Evolutionary conservation across 2,113 vertebrate genomes (phyloP).

Genomic region (Xenopus laevis): DNA sequence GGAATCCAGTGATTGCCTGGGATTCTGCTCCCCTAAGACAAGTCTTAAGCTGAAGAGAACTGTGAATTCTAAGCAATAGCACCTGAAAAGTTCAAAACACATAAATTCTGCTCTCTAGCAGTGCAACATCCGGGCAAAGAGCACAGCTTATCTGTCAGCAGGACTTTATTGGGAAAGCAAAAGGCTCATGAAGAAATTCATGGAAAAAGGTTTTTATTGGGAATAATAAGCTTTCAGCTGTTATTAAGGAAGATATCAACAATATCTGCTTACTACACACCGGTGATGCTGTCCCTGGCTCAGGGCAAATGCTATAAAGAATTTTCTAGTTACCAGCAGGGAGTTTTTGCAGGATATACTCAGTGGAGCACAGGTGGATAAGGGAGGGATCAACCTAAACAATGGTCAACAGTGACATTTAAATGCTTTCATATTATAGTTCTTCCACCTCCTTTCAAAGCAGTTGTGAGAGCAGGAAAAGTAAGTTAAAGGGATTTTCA

Average conservation of each 20-base stretch:
- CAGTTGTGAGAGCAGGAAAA: too few relatives aligned
- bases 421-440: too few relatives aligned
- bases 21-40: neutral
- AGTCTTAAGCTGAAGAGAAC: neutral
- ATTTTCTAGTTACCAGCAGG: too few relatives aligned
- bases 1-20: neutral
- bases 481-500: too few relatives aligned
- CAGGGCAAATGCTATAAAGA: neutral
- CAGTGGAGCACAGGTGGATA: too few relatives aligned
- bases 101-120: conserved; percentile 4
- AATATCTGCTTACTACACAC: too few relatives aligned
- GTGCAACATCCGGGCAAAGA: neutral
- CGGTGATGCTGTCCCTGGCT: neutral
- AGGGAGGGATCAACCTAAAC: too few relatives aligned
- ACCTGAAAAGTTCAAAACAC: conserved; percentile 15
- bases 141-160: neutral
- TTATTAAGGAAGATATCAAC: too few relatives aligned
- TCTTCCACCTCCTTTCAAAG: too few relatives aligned
- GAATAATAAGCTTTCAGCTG: neutral
- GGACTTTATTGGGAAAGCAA: neutral
- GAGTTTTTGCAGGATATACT: too few relatives aligned
- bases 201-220: neutral
- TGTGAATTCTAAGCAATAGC: conserved; percentile 11
- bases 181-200: neutral
- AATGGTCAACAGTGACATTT: too few relatives aligned